Evolutionary conservation across 1,140 invertebrate genomes (phyloP), one percentile per base, ranked within the genome.

Genomic region (Meloidogyne exigua): DNA sequence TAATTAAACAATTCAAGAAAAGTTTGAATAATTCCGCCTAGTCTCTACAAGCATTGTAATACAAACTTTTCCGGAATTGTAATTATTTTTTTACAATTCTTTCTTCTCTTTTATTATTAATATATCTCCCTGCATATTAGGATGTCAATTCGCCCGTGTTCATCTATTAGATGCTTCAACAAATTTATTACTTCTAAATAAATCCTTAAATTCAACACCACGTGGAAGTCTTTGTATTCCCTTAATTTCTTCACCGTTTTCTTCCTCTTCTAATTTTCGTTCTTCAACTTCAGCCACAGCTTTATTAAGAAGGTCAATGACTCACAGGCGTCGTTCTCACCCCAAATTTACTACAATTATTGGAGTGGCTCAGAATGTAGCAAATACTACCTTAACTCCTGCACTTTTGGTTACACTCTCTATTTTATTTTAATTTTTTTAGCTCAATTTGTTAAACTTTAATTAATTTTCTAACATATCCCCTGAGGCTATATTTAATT

Each of bases 171-270:
- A 57, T 57, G 12, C 49, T n/a, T 57, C 49, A 57, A 57, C 49
- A 57, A n/a, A 57, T n/a, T n/a, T 57, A n/a, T 57, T 49, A 49
- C 1, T 7, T n/a, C 5, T 18, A 15, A n/a, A 57, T n/a, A 57
- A 57, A 57, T 57, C 49, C 5, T 57, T 57, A 36, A 65, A 21
- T n/a, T 64, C 72, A 64, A 73, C 72, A 26, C 72, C 72, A 9
- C 72, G 72, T 7, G 57, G 57, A n/a, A 73, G 75, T 57, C 65
- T 42, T 78, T 70, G 68, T 69, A 49, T 78, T 71, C 49, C 68
- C 12, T 9, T 71, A 49, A 2, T 69, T 32, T 69, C 68, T 12
- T 69, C 23, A 2, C 39, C 68, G n/a, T n/a, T n/a, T 21, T 13
- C 23, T n/a, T 9, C 11, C 2, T 26, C 23, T n/a, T 1, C 25